A percentile compares a stretch with the other conserved stretches of the same genome.
These are phyloP conservation scores for Saturnia pavonia DNA, from an alignment of 2,888 invertebrate genomes.

Conservation along the genomic window DNA sequence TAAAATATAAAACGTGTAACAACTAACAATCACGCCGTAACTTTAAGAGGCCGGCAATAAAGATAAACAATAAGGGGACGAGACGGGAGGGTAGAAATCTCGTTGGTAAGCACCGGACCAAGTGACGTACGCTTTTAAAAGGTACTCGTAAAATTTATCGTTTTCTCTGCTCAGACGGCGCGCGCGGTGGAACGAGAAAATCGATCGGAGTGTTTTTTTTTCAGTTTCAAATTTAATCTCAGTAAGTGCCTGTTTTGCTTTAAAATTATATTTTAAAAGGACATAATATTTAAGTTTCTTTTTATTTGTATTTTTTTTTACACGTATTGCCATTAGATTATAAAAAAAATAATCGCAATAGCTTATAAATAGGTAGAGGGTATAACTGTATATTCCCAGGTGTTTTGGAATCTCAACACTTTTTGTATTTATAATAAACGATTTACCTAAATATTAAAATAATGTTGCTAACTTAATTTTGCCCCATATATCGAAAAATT, in stretches of 20 bases:
- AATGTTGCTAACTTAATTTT: too few relatives aligned
- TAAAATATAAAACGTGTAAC: not conserved
- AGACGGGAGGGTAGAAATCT: not conserved
- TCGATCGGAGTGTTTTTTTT: not conserved
- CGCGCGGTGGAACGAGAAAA: not conserved
- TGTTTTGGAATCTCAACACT: too few relatives aligned
- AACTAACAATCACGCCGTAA: slow-evolving; percentile 8
- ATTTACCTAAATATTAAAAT: too few relatives aligned
- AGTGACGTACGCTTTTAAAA: slow-evolving; percentile 9
- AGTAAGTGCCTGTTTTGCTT: not conserved
- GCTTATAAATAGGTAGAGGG: too few relatives aligned
- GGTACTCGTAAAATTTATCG: slow-evolving; percentile 14
- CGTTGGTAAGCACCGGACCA: slow-evolving; percentile 7
- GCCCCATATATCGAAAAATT: too few relatives aligned
- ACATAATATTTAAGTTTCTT: not conserved
- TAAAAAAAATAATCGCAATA: too few relatives aligned
- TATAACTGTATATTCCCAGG: too few relatives aligned
- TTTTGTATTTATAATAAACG: too few relatives aligned
- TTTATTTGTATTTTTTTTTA: not conserved
- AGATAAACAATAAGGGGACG: slow-evolving; percentile 13
- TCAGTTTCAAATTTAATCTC: slow-evolving; percentile 7
- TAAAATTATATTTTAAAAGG: not conserved
- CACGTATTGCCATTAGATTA: not conserved
- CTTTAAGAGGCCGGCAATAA: slow-evolving; percentile 8
- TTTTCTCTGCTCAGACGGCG: not conserved